These are phyloP conservation scores for Coturnix japonica DNA, from an alignment of 2,113 vertebrate species.

Conservation along the genomic window DNA sequence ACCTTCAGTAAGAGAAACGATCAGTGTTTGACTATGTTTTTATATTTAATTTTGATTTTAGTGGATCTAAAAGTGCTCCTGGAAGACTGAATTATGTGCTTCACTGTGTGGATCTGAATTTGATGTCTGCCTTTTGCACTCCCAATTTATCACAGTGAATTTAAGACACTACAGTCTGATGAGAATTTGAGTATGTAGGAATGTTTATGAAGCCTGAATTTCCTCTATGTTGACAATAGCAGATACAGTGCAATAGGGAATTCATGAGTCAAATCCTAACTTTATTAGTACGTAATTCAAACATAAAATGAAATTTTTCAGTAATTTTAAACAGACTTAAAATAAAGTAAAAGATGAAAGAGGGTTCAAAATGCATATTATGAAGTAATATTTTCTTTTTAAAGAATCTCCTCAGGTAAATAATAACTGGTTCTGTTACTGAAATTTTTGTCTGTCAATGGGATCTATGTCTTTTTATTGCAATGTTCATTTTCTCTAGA, in stretches of 20 bases:
- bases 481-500: background rate
- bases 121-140: background rate
- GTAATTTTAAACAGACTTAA: background rate
- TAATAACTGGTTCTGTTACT: background rate
- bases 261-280: background rate
- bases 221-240: background rate
- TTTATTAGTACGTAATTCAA: background rate
- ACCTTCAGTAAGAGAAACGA: background rate
- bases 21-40: background rate
- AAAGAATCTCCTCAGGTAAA: background rate
- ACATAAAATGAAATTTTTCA: background rate
- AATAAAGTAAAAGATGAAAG: background rate
- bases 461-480: background rate
- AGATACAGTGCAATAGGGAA: background rate
- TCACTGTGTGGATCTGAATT: rapidly evolving
- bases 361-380: background rate
- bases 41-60: background rate
- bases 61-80: background rate
- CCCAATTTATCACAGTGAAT: background rate
- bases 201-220: background rate
- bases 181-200: background rate
- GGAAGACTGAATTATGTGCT: background rate
- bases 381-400: background rate
- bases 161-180: background rate
- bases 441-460: background rate